Percentiles rank a stretch among this genome's conserved stretches.
These are phyloP conservation scores for Axea sp. DNA, from an alignment of 2,888 invertebrate genomes.

Conservation along the genomic window DNA sequence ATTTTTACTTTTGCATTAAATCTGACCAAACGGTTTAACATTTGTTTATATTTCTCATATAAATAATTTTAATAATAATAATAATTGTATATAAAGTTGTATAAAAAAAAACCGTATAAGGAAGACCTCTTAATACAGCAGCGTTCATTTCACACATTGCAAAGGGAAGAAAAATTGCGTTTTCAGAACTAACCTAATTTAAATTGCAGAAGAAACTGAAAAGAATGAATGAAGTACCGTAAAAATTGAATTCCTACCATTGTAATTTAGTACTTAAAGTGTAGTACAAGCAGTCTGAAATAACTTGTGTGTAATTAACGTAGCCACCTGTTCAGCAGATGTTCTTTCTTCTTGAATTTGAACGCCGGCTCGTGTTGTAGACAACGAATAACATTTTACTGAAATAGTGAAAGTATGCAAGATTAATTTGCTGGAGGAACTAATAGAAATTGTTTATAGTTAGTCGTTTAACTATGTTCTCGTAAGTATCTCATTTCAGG, in stretches of 20 bases:
- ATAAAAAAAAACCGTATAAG: too few relatives aligned
- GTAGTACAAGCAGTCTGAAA: constrained; percentile 41
- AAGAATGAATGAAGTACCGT: constrained; percentile 23
- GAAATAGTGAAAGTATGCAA: constrained; percentile 46
- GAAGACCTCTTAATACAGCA: too few relatives aligned
- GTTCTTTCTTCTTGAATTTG: constrained; percentile 49
- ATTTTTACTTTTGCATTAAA: too few relatives aligned
- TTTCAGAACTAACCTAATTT: constrained; percentile 28
- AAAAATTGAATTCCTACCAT: constrained; percentile 43
- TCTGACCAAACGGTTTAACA: too few relatives aligned
- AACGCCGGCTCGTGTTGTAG: constrained; percentile 56
- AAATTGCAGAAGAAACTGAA: constrained; percentile 10
- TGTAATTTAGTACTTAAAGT: constrained; percentile 41
- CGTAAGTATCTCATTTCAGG: too few relatives aligned
- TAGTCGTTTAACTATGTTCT: too few relatives aligned
- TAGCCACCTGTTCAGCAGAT: constrained; percentile 59
- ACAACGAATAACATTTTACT: constrained; percentile 50
- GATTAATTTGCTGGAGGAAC: background rate
- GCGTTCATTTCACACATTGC: too few relatives aligned
- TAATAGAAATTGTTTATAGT: too few relatives aligned
- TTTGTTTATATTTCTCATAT: too few relatives aligned
- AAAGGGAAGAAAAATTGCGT: background rate
- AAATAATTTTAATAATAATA: too few relatives aligned
- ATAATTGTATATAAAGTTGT: too few relatives aligned
- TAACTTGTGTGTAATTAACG: constrained; percentile 56